Conservation (phyloP, 2,888 invertebrate species). For the Frankliniella intonsa region DNA sequence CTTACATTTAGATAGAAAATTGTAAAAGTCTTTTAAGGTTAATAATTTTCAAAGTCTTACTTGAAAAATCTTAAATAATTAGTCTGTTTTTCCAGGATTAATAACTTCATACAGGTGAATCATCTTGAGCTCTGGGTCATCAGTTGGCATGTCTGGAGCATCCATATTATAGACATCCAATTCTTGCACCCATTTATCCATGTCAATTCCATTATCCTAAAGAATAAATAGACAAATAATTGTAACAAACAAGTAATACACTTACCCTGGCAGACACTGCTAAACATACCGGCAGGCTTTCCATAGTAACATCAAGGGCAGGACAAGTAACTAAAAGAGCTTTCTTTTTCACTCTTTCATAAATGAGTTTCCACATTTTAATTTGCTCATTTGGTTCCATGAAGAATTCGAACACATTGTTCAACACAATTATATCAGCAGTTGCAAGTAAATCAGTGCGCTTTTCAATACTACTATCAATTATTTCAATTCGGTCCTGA, state of each 20-base stretch:
- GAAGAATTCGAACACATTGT: conserved; percentile 69
- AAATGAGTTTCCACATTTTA: conserved; percentile 58
- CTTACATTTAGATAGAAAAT: not conserved
- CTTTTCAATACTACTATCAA: conserved; percentile 57
- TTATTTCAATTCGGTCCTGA: conserved; percentile 51
- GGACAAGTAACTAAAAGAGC: conserved; percentile 57
- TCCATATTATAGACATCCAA: conserved; percentile 35
- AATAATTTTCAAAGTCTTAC: not conserved
- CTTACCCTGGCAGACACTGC: too few species aligned
- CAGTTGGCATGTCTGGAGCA: conserved; percentile 33
- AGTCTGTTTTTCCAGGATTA: not conserved
- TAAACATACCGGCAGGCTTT: conserved; percentile 42
- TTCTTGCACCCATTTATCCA: conserved; percentile 39
- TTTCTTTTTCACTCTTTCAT: conserved; percentile 52
- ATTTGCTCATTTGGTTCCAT: conserved; percentile 55
- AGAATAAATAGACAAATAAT: not conserved
- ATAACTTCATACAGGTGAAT: conserved; percentile 36
- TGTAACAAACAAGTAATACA: not conserved
- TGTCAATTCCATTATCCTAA: conserved; percentile 37
- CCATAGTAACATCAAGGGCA: conserved; percentile 53
- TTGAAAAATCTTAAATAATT: not conserved
- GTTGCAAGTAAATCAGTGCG: conserved; percentile 52
- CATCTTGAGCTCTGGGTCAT: conserved; percentile 36
- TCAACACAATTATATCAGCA: conserved; percentile 59
- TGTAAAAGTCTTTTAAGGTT: not conserved